A percentile compares a stretch with the other conserved stretches of the same genome.
These are phyloP conservation scores for Diadophis punctatus DNA, from an alignment of 2,113 vertebrate genomes.

Conservation along the genomic window DNA sequence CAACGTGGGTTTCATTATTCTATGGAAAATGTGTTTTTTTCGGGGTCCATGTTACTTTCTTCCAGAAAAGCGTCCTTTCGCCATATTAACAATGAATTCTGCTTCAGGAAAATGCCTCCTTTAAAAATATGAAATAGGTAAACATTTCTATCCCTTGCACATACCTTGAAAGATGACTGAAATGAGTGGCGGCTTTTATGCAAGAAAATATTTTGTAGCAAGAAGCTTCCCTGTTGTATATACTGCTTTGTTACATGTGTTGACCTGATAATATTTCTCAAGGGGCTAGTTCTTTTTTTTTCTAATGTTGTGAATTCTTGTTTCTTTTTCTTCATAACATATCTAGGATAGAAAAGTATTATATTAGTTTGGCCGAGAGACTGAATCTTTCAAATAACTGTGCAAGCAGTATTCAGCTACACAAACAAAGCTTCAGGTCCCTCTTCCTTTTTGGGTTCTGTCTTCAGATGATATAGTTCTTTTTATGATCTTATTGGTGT, in stretches of 20 bases:
- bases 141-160: background rate
- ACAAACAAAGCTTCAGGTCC: background rate
- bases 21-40: background rate
- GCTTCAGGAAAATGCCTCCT: background rate
- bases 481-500: background rate
- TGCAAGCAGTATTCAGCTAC: background rate
- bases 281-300: background rate
- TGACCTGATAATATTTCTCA: background rate
- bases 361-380: background rate
- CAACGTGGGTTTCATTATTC: background rate
- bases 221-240: background rate
- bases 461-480: background rate
- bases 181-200: background rate
- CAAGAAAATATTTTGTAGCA: background rate
- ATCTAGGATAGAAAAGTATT: background rate
- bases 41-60: background rate
- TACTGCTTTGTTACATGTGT: background rate
- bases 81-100: background rate
- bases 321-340: background rate
- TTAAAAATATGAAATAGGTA: background rate
- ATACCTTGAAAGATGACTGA: background rate
- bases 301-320: background rate
- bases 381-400: background rate
- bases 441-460: background rate
- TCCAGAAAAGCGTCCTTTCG: background rate